Evolutionary conservation across 2,113 vertebrate genomes (phyloP).

Genomic region (Xenus cinereus): DNA sequence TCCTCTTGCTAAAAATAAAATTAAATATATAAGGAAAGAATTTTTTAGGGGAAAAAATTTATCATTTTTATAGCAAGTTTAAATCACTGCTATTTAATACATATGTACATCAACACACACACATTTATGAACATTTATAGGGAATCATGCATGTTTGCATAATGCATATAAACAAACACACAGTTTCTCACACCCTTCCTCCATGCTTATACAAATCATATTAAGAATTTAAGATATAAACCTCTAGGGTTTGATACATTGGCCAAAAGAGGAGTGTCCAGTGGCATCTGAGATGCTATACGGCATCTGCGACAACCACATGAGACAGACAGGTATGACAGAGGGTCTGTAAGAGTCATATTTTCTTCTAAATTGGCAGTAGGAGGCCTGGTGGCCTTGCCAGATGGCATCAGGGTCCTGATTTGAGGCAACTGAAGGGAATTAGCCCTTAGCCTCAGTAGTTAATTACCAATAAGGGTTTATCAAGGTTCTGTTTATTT

Average conservation of each 20-base stretch:
- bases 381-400: neutral
- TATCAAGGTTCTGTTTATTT: neutral
- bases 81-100: neutral
- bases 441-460: neutral
- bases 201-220: neutral
- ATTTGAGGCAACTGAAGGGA: neutral
- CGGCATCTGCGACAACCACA: accelerated
- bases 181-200: accelerated
- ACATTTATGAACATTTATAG: neutral
- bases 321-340: neutral
- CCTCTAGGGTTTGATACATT: neutral
- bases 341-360: neutral
- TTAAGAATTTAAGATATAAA: neutral
- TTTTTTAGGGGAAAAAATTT: neutral
- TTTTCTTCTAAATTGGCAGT: neutral
- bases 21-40: neutral
- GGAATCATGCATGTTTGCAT: neutral
- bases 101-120: neutral
- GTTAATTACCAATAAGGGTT: neutral
- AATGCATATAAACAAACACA: neutral
- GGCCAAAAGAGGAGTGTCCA: neutral
- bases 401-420: neutral
- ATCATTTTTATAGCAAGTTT: neutral
- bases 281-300: neutral
- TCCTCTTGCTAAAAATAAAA: conserved; percentile 19